phyloP scores from a whole-genome alignment of 37 sponge, comb jelly and placozoan species.

The Theonella swinhoei region DNA sequence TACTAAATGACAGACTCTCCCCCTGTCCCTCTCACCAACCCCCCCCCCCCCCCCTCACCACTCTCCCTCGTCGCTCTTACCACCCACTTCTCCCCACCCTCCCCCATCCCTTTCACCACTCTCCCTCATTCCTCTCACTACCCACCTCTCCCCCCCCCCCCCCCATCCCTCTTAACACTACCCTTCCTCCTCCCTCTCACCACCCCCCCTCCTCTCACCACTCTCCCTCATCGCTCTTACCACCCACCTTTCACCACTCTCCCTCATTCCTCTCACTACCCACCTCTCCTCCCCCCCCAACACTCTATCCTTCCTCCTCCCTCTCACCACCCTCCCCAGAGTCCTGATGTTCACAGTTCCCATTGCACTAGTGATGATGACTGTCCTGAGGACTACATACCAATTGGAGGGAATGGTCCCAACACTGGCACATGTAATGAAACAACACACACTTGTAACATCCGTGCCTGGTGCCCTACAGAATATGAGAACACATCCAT shows the following conservation, averaged over 20 bases:
- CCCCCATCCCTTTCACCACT: too few relatives aligned
- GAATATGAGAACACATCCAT: slow-evolving; percentile 50
- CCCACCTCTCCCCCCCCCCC: too few relatives aligned
- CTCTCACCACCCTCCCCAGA: not conserved
- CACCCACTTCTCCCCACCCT: not conserved
- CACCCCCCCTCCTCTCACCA: too few relatives aligned
- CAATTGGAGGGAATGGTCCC: slow-evolving; percentile 48
- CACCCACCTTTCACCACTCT: too few relatives aligned
- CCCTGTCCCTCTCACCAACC: not conserved
- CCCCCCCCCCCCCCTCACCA: not conserved
- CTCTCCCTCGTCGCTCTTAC: not conserved
- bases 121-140: not conserved
- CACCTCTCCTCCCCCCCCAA: too few relatives aligned
- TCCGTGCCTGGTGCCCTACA: slow-evolving; percentile 67
- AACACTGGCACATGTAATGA: slow-evolving; percentile 16
- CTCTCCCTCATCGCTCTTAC: too few relatives aligned
- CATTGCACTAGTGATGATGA: not conserved
- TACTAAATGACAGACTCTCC: not conserved
- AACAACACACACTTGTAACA: slow-evolving; percentile 35
- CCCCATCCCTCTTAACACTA: too few relatives aligned
- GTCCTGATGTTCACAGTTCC: not conserved
- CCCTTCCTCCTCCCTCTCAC: too few relatives aligned
- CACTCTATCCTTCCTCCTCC: too few relatives aligned
- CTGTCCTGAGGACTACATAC: not conserved
- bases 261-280: too few relatives aligned